Evolutionary conservation across 2,888 invertebrate species (phyloP).

Genomic region (Cantharis rufa): DNA sequence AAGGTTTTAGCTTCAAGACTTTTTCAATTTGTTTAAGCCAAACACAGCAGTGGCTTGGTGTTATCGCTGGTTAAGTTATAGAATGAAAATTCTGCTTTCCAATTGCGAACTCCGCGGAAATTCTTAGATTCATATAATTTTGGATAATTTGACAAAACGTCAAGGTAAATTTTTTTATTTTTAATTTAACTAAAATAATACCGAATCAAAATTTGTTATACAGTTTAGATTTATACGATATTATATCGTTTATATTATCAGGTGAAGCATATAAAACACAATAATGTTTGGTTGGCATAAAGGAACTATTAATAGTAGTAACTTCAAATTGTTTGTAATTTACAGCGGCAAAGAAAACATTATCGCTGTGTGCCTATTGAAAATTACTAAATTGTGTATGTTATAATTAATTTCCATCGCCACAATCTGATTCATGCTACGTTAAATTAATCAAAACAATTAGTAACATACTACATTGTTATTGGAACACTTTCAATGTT

Average conservation of each 20-base stretch:
- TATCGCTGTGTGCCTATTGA: conserved; percentile 5
- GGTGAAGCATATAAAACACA: neutral
- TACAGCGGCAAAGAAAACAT: conserved; percentile 11
- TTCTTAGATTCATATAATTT: too few species aligned
- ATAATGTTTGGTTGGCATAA: neutral
- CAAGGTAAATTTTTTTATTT: too few species aligned
- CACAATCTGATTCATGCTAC: neutral
- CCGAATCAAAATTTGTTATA: neutral
- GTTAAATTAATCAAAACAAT: neutral
- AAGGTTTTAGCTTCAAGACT: neutral
- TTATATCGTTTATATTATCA: neutral
- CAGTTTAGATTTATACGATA: neutral
- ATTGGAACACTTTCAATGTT: neutral
- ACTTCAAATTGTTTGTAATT: conserved; percentile 1
- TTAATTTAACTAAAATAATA: neutral
- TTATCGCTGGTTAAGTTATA: too few species aligned
- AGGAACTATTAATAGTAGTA: neutral
- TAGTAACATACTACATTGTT: neutral
- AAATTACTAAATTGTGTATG: neutral
- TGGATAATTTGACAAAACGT: too few species aligned
- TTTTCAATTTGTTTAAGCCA: neutral
- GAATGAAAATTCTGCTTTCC: too few species aligned
- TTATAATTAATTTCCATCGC: neutral
- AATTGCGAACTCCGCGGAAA: too few species aligned
- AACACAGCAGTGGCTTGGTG: too few species aligned